Evolutionary conservation across 2,888 invertebrate genomes (phyloP).

Genomic region (Gonocerus acuteangulatus): DNA sequence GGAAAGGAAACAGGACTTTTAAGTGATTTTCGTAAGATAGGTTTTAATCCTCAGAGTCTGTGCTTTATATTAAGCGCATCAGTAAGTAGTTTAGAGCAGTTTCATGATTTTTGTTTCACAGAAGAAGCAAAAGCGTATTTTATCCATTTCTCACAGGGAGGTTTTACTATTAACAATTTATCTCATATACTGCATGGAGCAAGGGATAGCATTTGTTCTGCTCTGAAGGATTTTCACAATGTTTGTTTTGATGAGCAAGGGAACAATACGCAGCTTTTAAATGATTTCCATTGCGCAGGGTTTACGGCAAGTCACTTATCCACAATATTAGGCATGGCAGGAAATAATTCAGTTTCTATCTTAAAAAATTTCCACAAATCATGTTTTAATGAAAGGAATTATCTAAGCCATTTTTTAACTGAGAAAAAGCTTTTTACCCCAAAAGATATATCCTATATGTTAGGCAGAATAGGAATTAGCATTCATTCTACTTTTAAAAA

Average conservation of each 20-base stretch:
- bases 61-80: background rate
- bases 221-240: slow-evolving; percentile 1
- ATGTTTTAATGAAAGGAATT: background rate
- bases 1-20: background rate
- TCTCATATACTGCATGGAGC: slow-evolving; percentile 6
- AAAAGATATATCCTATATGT: background rate
- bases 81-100: background rate
- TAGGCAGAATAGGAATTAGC: background rate
- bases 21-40: background rate
- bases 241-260: background rate
- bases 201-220: background rate
- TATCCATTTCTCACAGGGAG: background rate
- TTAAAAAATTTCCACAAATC: background rate
- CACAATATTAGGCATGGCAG: background rate
- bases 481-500: background rate
- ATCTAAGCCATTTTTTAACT: background rate
- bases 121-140: slow-evolving; percentile 4
- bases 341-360: slow-evolving; percentile 1
- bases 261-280: background rate
- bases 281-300: background rate
- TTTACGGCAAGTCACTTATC: background rate
- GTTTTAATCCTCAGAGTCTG: background rate
- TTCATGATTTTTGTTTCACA: slow-evolving; percentile 11
- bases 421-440: background rate
- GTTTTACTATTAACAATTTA: background rate